Evolutionary conservation across 2,113 vertebrate genomes (phyloP), one percentile per base, ranked within the genome.

Genomic region (Gallinago media): DNA sequence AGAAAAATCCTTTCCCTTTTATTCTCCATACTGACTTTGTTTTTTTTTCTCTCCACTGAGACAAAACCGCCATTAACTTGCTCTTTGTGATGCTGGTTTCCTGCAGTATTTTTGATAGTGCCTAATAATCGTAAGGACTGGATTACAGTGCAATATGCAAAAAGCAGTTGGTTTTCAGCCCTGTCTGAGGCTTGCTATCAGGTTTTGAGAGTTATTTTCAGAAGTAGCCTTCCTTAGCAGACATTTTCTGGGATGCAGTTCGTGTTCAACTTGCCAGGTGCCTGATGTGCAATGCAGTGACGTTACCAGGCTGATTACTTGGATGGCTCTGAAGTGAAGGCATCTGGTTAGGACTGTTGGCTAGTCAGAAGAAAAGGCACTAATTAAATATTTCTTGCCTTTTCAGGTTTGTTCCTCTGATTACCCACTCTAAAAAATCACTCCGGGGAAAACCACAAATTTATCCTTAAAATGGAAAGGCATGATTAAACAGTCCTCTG

Each of bases 351-450:
- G 85, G 83, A 36, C 83, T 87, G 83, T 32, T 92, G 89, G 83
- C 80, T 86, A 74, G 80, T 12, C 50, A 77, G 79, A 90, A 83
- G 63, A 90, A 83, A 91, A 94, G 50, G n/a, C 56, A 38, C 59
- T 94, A 97, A 92, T 92, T 95, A 91, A 96, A 80, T 84, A 89
- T 84, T 84, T 96, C 86, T 89, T 95, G 91, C 84, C 83, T 81
- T 91, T 91, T 96, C 91, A 81, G 56, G 83, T 92, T 94, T 89
- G 52, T 78, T 50, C 66, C 80, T 92, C 86, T 92, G 89, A 91
- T 96, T 92, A 95, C n/a, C 49, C 71, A 66, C 72, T 92, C 85
- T 38, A 54, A 80, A 85, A 38, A 93, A 46, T n/a, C 85, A 65
- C 88, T 26, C 42, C 50, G 88, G 85, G 55, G 50, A 70, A 88